Evolutionary conservation across 2,797 vertebrate genomes (phyloP).

Genomic region (Platalea minor): DNA sequence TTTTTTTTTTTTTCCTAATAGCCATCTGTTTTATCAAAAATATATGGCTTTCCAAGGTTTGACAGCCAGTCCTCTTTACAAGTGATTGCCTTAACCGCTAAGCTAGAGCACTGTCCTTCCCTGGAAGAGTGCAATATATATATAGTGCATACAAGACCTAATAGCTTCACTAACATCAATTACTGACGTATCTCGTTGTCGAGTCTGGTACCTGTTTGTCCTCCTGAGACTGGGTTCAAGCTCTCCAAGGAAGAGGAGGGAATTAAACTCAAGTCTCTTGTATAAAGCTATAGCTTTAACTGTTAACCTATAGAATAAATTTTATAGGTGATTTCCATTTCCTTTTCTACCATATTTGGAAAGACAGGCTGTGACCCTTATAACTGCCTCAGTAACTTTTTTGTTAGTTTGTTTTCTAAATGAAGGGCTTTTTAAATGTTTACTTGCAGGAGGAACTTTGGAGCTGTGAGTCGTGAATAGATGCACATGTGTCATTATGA

Average conservation of each 20-base stretch:
- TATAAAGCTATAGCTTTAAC: background rate
- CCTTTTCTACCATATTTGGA: background rate
- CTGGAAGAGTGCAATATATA: background rate
- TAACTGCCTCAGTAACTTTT: background rate
- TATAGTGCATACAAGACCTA: background rate
- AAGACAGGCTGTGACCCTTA: background rate
- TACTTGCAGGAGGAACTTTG: background rate
- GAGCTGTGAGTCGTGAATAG: background rate
- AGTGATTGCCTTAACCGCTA: background rate
- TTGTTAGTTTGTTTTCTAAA: background rate
- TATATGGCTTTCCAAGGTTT: background rate
- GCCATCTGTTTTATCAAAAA: background rate
- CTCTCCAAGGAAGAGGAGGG: background rate
- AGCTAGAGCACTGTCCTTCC: background rate
- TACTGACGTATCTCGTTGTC: background rate
- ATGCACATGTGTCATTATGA: background rate
- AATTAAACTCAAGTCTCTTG: background rate
- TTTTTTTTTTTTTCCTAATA: background rate
- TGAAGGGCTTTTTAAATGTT: background rate
- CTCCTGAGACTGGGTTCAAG: background rate
- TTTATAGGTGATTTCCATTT: background rate
- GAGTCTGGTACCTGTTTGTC: background rate
- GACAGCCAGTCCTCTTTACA: background rate
- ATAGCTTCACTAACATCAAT: background rate
- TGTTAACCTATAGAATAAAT: background rate